Base-by-base conservation (phyloP, 1,140 invertebrate genomes). In the Calephelis nemesis region DNA sequence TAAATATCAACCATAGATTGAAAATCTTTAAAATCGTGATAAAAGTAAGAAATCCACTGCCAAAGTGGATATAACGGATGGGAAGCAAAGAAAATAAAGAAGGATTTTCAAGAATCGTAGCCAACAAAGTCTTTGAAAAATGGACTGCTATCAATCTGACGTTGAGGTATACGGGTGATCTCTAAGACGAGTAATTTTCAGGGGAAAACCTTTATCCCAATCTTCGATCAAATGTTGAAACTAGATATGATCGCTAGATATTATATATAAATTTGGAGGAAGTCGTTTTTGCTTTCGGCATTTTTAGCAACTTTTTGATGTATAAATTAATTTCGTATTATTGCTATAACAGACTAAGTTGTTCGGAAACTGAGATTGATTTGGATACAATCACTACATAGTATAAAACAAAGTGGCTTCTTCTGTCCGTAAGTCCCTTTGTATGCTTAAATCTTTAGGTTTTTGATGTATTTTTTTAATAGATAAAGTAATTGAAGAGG, bases 71-170 rank as follows among this genome's bases (percentile, higher is more conserved):
- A 60, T 60, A 60, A 60, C 19, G 9, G 54, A 60, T 60, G 54
- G 30, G 10, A 12, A 60, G 54, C 10, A 60, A n/a, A 60, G 30
- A 60, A 60, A 60, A 60, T 60, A 60, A 30, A 60, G 54, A 60
- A 60, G 54, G 54, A 60, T 60, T 60, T 60, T 60, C 30, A 39
- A 60, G 54, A 60, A 60, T 40, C 54, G 54, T 60, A 11, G 54
- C 54, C 54, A 60, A 60, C 54, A 60, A 60, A 60, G 54, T 60
- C 54, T 60, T 60, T 60, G 54, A 60, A 60, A 60, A 60, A 60
- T 60, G 54, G 54, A 60, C 54, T 60, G 54, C 54, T 60, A 60
- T 60, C 54, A 60, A 60, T 60, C 54, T 60, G 54, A 60, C 54
- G 54, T 60, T 60, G 54, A 60, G 54, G 54, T 60, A 60, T 60